These are phyloP conservation scores for Pogonocichla stellata DNA, from an alignment of 2,113 vertebrate species.

Conservation along the genomic window DNA sequence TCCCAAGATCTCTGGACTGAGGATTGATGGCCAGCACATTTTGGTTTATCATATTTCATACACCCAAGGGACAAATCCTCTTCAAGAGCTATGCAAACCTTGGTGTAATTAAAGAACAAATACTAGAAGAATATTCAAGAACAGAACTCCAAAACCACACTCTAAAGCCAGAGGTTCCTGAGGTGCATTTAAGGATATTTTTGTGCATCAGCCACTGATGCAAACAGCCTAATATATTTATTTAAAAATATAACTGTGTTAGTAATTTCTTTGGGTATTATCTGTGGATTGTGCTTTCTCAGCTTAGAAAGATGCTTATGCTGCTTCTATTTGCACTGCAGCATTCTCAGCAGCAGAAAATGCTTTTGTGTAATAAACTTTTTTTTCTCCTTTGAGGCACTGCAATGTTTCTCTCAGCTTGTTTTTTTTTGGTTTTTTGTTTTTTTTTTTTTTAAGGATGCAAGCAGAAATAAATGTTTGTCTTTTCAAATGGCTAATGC, in stretches of 20 bases:
- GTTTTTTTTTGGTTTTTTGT: not conserved
- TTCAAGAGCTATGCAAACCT: not conserved
- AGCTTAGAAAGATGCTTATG: not conserved
- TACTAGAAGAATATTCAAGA: not conserved
- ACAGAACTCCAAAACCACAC: not conserved
- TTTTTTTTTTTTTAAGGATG: not conserved
- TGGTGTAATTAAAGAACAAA: not conserved
- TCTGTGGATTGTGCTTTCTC: not conserved
- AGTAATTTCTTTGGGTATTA: not conserved
- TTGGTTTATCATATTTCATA: not conserved
- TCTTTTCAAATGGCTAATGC: not conserved
- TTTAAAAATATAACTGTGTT: not conserved
- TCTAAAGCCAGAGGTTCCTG: not conserved
- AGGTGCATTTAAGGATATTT: not conserved
- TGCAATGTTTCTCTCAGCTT: not conserved
- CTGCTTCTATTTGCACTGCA: not conserved
- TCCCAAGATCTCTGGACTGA: not conserved
- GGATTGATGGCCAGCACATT: not conserved
- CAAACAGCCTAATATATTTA: not conserved
- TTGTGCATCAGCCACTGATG: not conserved
- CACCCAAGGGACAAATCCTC: not conserved
- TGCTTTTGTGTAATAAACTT: not conserved
- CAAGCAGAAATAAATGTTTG: not conserved
- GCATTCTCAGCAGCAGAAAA: not conserved
- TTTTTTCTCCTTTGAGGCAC: not conserved